Conservation (phyloP, 2,113 vertebrate genomes). For the Lepus americanus region DNA sequence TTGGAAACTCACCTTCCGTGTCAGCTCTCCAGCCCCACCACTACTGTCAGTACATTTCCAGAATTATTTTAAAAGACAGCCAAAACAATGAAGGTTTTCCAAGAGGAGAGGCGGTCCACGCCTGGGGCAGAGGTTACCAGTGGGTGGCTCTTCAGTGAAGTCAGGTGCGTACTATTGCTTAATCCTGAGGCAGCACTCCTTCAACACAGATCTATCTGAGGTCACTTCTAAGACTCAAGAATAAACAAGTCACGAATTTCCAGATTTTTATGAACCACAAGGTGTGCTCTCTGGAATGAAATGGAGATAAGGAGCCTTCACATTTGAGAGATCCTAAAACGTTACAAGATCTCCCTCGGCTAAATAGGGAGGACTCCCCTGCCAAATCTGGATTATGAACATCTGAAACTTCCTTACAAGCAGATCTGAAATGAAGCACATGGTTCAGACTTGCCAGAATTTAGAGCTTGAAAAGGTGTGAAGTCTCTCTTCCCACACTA, state of each 20-base stretch:
- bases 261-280: slow-evolving; percentile 19
- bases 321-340: slow-evolving; percentile 8
- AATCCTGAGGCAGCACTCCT: neutral
- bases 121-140: neutral
- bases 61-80: neutral
- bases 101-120: slow-evolving; percentile 14
- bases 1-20: neutral
- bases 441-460: slow-evolving; percentile 13
- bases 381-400: slow-evolving; percentile 44
- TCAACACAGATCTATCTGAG: neutral
- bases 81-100: neutral
- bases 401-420: slow-evolving; percentile 21
- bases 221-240: neutral
- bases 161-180: neutral
- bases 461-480: neutral
- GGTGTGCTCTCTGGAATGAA: neutral
- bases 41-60: neutral
- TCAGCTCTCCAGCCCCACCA: neutral
- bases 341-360: neutral
- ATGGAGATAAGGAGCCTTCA: neutral
- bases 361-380: neutral
- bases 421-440: slow-evolving; percentile 50
- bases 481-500: slow-evolving; percentile 39
- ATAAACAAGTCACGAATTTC: neutral
- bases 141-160: neutral